These are phyloP conservation scores for Mongoloraphidia duomilia DNA, from an alignment of 2,888 invertebrate species.

Conservation along the genomic window DNA sequence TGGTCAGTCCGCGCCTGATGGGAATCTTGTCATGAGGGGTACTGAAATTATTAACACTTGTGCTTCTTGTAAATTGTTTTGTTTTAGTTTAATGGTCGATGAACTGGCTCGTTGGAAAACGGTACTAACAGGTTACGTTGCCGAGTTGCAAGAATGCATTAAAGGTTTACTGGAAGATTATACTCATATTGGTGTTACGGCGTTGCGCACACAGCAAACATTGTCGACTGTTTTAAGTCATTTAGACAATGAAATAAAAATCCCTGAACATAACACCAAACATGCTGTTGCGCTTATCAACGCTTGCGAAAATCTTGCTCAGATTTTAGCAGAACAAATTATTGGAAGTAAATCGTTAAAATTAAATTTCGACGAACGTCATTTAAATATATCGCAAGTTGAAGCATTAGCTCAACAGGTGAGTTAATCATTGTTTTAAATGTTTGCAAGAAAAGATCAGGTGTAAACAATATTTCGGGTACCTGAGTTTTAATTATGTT, in stretches of 20 bases:
- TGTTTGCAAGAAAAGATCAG: background rate
- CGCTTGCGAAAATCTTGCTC: background rate
- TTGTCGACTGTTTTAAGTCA: background rate
- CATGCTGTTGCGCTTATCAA: background rate
- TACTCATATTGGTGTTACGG: conserved; percentile 44
- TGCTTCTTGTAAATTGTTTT: background rate
- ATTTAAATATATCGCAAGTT: background rate
- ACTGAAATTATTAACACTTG: conserved; percentile 1
- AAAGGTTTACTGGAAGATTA: conserved; percentile 57
- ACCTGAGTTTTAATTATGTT: background rate
- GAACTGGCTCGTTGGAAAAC: conserved; percentile 81
- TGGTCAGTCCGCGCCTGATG: no score
- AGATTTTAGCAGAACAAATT: background rate
- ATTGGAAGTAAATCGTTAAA: background rate
- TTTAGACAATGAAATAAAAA: background rate
- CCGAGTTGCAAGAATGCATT: conserved; percentile 52
- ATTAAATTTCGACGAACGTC: background rate
- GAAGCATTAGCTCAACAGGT: background rate
- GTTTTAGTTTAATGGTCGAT: conserved; percentile 72
- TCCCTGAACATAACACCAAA: background rate
- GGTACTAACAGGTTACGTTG: conserved; percentile 52
- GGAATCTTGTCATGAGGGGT: no score
- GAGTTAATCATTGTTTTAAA: background rate
- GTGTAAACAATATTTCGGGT: no score
- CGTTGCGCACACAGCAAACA: conserved; percentile 36